phyloP scores from a whole-genome alignment of 2,113 vertebrate species.

The Pantherophis guttatus region DNA sequence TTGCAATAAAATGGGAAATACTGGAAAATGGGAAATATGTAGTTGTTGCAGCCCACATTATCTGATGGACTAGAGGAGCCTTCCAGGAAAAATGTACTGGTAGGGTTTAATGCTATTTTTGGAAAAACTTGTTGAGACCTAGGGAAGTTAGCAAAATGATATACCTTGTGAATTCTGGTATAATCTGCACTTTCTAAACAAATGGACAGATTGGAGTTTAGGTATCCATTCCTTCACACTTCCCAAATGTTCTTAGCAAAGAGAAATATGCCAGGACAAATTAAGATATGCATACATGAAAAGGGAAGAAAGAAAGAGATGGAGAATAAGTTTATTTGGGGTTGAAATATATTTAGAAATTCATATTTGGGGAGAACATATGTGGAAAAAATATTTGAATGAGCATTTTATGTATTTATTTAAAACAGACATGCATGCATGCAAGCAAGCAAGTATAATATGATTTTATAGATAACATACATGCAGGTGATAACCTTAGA shows the following conservation, averaged over 20 bases:
- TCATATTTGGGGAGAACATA: not conserved
- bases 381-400: not conserved
- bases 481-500: not conserved
- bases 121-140: not conserved
- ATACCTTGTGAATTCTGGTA: not conserved
- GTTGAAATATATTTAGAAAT: not conserved
- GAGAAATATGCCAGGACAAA: not conserved
- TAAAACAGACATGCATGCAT: not conserved
- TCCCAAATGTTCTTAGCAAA: not conserved
- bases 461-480: not conserved
- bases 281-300: not conserved
- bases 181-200: not conserved
- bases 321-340: not conserved
- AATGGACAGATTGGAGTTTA: no score
- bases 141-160: not conserved
- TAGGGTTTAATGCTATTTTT: not conserved
- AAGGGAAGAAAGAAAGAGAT: not conserved
- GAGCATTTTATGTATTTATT: not conserved
- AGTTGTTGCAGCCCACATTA: not conserved
- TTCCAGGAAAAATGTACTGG: not conserved
- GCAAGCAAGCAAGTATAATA: not conserved
- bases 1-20: constrained; percentile 28
- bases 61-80: rapidly evolving
- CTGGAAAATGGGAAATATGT: constrained; percentile 36
- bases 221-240: not conserved